A percentile compares a stretch with the other conserved stretches of the same genome.
Evolutionary conservation across 2,888 invertebrate species (phyloP).

Genomic region (Pachydiplax longipennis): DNA sequence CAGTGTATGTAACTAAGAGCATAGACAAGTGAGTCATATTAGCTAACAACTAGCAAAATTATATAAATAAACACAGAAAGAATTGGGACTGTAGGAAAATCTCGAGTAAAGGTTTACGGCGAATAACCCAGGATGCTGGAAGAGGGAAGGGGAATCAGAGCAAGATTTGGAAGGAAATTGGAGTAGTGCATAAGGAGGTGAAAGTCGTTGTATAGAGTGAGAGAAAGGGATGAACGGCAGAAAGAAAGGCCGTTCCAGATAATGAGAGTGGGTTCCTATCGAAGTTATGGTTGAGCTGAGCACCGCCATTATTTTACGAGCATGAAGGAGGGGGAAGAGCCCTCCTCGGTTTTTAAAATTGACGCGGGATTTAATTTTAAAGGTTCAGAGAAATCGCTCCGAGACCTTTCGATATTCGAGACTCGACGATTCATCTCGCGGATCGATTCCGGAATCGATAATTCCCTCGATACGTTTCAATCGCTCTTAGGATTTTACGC

Average conservation of each 20-base stretch:
- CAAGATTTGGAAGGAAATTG: background rate
- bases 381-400: background rate
- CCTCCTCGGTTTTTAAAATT: background rate
- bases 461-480: no score
- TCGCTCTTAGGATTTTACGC: no score
- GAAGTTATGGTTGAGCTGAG: constrained; percentile 29
- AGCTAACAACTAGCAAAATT: no score
- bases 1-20: no score
- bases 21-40: no score
- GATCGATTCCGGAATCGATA: background rate
- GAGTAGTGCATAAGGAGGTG: background rate
- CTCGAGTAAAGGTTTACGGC: background rate
- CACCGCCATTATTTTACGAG: constrained; percentile 27
- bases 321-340: background rate
- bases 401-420: background rate
- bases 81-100: background rate
- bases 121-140: background rate
- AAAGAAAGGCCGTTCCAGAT: background rate
- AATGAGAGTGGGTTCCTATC: constrained; percentile 22
- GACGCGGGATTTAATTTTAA: background rate
- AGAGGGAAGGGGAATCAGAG: background rate
- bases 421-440: background rate
- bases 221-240: background rate
- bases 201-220: background rate
- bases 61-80: no score